phyloP scores from a whole-genome alignment of 2,113 vertebrate species.

The Anser brachyrhynchus region DNA sequence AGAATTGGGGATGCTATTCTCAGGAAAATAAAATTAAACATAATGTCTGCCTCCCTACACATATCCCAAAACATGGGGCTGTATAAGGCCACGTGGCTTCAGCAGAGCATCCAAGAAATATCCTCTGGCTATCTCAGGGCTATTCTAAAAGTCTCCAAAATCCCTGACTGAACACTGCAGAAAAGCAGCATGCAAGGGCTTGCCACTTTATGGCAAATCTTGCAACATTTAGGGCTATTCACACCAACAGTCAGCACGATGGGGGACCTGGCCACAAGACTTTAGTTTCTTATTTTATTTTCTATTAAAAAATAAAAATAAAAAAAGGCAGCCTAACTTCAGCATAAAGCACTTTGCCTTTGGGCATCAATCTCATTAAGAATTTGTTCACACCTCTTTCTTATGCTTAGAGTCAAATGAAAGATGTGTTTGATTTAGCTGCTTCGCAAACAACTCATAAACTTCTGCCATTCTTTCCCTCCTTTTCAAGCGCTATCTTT shows the following conservation, averaged over 20 bases:
- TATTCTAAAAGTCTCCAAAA: rapidly evolving
- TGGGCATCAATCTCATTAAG: background rate
- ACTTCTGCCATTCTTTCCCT: conserved; percentile 5
- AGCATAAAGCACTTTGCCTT: background rate
- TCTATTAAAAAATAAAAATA: background rate
- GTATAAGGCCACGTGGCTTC: rapidly evolving
- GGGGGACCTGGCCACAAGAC: background rate
- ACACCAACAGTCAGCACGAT: background rate
- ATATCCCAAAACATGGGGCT: rapidly evolving
- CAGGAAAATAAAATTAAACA: background rate
- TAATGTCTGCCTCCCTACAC: too few relatives aligned
- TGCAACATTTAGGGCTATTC: background rate
- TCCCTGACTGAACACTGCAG: background rate
- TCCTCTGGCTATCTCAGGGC: background rate
- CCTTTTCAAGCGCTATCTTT: conserved; percentile 42
- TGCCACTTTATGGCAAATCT: background rate
- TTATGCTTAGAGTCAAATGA: background rate
- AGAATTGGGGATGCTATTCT: background rate
- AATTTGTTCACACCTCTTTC: conserved; percentile 46
- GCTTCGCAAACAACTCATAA: conserved; percentile 47
- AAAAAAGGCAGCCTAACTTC: background rate
- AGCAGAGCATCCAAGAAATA: background rate
- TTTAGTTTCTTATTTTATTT: background rate
- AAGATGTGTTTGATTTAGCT: conserved; percentile 45
- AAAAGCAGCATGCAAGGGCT: background rate